Base-by-base conservation (phyloP, 1,140 invertebrate species). In the Calliopsis andreniformis region DNA sequence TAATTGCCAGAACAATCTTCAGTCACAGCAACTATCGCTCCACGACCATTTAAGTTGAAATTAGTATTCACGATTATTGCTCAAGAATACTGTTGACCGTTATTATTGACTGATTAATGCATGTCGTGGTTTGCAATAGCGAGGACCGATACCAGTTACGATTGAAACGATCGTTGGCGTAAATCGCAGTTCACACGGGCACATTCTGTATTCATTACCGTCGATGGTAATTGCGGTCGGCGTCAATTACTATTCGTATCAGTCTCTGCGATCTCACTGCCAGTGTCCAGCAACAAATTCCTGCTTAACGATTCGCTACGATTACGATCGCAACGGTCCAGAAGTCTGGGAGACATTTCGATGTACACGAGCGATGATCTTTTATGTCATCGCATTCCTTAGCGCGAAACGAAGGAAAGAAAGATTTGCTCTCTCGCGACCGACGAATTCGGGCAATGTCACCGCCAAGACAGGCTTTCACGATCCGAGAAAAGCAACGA, bases 401-500 rank as follows among this genome's bases (percentile, higher is more conserved):
- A 3, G 10, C 30, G 14, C 42, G 30, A 51, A 28, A 49, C 20
- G 28, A 39, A 51, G 23, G 23, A 14, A 59, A 32, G 4, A 2
- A 71, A 45, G 18, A 30, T 42, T 23, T 14, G 18, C 10, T 8
- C 14, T 16, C 4, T 12, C 32, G 32, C 25, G 14, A 47, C 3
- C 55, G 42, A 47, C 61, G 61, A 66, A 64, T 32, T 18, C 35
- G 59, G 39, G 59, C 70, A 55, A 64, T 73, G 61, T 55, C 70
- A 49, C 25, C n/a, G 28, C 66, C 62, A 35, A 56, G 62, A 18
- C 39, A 23, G 35, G 39, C 28, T 64, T 51, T 5, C 28, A 16
- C 12, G 18, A 7, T 35, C 35, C 25, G 51, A 25, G 39, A 28
- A 23, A 72, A 58, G 51, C 42, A 56, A 58, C 62, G 63, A 67